phyloP scores from a whole-genome alignment of 64 coral and sea anemone genomes.

The Anthopleura sola region DNA sequence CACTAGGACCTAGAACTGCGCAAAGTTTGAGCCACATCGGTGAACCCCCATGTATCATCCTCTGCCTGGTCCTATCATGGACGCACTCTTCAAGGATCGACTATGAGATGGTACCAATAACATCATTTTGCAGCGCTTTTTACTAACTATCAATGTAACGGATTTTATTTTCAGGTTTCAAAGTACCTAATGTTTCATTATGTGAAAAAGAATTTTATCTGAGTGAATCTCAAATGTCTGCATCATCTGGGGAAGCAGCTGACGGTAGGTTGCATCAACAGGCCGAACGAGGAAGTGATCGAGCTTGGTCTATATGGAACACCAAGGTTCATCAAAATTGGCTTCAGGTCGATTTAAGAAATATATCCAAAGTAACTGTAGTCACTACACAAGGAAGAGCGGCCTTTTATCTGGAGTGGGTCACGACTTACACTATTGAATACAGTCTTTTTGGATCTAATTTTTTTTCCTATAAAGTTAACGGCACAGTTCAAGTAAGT shows the following conservation, averaged over 20 bases:
- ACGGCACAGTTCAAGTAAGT: neutral
- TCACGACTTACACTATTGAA: neutral
- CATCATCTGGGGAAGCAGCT: neutral
- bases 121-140: too few species aligned
- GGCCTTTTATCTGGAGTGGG: neutral
- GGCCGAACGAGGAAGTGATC: neutral
- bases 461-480: constrained; percentile 6
- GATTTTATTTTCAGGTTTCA: neutral
- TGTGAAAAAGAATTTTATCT: neutral
- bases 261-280: neutral
- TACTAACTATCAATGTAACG: too few species aligned
- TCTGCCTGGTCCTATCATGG: too few species aligned
- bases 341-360: constrained; percentile 23
- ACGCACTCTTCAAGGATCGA: too few species aligned
- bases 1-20: too few species aligned
- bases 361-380: neutral
- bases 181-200: neutral
- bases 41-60: too few species aligned
- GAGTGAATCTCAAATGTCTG: neutral
- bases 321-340: neutral
- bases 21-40: too few species aligned
- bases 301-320: neutral
- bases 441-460: constrained; percentile 21
- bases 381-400: constrained; percentile 23
- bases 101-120: too few species aligned